Evolutionary conservation across 1,140 invertebrate species (phyloP), one percentile per base, ranked within the genome.

Genomic region (Luehdorfia chinensis): DNA sequence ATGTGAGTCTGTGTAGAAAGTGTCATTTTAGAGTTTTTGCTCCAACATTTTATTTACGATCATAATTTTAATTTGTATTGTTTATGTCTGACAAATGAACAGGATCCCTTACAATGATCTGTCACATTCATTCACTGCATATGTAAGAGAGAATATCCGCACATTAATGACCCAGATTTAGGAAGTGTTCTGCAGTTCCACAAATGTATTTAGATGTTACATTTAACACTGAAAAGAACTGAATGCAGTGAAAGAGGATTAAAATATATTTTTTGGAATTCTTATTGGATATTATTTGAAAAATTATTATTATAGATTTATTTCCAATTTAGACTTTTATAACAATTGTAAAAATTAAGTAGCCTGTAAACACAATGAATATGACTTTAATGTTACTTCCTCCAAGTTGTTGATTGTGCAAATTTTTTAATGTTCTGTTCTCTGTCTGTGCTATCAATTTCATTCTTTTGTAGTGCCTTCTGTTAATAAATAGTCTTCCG

Each of bases 1-100:
- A 74, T 65, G 65, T 75, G 66, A 73, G 71, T 78, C 66, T 74
- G 62, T 72, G 67, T 76, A 75, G 75, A 70, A 59, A 77, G 61
- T 74, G 69, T 84, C 68, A 66, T 78, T 58, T 59, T 72, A 80
- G 69, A 79, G 70, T 80, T 75, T 73, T 75, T 75, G 67, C 60
- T 76, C 66, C 74, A 73, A 75, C 71, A 74, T 78, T 76, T 83
- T 83, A 76, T 78, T 78, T 77, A 75, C 76, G 75, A 55, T 64
- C 66, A 63, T 70, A 78, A 70, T 65, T 55, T 76, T 70, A 69
- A 60, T 66, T 67, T 66, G 47, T 52, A 53, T 61, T 31, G 14
- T 30, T 44, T 21, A 45, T 50, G 32, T 27, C 25, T 27, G 25
- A n/a, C 11, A 9, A n/a, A n/a, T 27, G 7, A 2, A 27, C 8